phyloP scores from a whole-genome alignment of 1,140 invertebrate genomes.

The Camponotus vicinus region DNA sequence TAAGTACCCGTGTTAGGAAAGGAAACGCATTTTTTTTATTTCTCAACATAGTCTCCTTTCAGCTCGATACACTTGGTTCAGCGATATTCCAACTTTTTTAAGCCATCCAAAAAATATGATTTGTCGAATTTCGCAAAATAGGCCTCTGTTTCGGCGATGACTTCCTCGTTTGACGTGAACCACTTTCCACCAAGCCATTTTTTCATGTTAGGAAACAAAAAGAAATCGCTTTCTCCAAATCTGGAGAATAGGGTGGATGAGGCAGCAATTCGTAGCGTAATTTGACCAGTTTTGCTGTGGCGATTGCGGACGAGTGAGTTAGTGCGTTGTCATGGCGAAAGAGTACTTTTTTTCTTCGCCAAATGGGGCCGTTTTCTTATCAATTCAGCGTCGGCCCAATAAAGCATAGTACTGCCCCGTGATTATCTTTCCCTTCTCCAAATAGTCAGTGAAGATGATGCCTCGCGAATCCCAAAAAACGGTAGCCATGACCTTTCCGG shows the following conservation, averaged over 20 bases:
- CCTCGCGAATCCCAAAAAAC: slow-evolving; percentile 81
- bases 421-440: slow-evolving; percentile 84
- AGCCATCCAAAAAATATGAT: not conserved
- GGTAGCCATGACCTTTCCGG: slow-evolving; percentile 77
- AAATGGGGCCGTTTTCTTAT: slow-evolving; percentile 75
- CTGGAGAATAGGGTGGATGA: slow-evolving; percentile 84
- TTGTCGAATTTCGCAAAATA: slow-evolving; percentile 67
- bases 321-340: slow-evolving; percentile 82
- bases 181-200: slow-evolving; percentile 62
- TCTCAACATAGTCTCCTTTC: too few relatives aligned
- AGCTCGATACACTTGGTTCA: too few relatives aligned
- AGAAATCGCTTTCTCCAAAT: slow-evolving; percentile 83
- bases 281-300: slow-evolving; percentile 76
- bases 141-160: slow-evolving; percentile 75
- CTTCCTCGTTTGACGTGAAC: slow-evolving; percentile 76
- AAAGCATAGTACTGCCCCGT: slow-evolving; percentile 82
- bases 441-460: slow-evolving; percentile 83
- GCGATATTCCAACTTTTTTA: not conserved
- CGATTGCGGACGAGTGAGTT: slow-evolving; percentile 72
- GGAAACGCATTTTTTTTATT: too few relatives aligned
- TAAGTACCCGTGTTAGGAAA: too few relatives aligned
- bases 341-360: slow-evolving; percentile 79
- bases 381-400: slow-evolving; percentile 64
- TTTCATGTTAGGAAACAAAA: slow-evolving; percentile 54
- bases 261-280: slow-evolving; percentile 82